Base-by-base conservation (phyloP, 2,113 vertebrate genomes). In the Hypomesus transpacificus region DNA sequence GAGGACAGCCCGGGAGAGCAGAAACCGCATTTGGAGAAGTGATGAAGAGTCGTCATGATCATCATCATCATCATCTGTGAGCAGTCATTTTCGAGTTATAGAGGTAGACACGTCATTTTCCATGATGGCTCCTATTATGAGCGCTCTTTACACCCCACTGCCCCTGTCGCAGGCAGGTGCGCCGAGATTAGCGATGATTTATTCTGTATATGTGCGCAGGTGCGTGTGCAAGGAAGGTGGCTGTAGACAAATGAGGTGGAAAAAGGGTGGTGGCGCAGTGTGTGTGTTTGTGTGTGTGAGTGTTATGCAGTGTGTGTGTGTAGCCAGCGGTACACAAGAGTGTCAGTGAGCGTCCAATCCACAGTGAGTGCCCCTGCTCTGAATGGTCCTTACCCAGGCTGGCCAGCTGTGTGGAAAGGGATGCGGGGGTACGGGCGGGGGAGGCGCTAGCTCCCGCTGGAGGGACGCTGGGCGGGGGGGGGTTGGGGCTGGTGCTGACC, bases 371-470 rank as follows among this genome's bases (percentile, higher is more conserved):
- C 5, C 18, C 20, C 3, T 9, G 17, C 28, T 22, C 17, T 14
- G 1, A 16, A 24, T 31, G 62, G 9, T 62, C 86, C 91, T 91
- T 86, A 99, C 97, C 94, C 17, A 98, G 92, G 65, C 93, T 92
- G 53, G 95, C 93, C 0, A 98, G 92, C 76, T 96, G 94, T 53
- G 94, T 92, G 56, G 96, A 92, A 16, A 98, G 93, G 0, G 92
- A 90, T 7, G 94, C 52, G 0, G 51, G 66, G 57, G 71, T 52
- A 16, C 66, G 74, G 50, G 73, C 28, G 14, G 79, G 9, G 24
- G 34, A 50, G 69, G 69, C 20, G 14, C 61, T 22, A 8, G 60
- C 51, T 14, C 21, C 26, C 8, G 51, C 60, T 13, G 61, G 59
- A 6, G n/a, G 81, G 64, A 34, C 60, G 14, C 77, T 26, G 54